Conservation (phyloP, 2,888 invertebrate genomes). For the Callinectes sapidus region DNA sequence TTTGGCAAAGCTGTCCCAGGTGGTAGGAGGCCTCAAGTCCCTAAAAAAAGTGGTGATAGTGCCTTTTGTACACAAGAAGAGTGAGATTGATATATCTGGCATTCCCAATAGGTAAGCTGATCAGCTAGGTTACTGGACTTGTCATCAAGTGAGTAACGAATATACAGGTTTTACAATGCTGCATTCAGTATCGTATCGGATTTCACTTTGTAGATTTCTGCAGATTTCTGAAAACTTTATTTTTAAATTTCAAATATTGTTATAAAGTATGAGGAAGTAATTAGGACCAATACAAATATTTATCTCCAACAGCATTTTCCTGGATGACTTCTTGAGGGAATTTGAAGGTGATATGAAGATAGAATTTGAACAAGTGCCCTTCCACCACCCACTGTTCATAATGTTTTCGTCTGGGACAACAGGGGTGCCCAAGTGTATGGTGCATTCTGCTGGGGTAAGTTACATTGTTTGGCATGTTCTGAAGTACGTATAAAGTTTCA, state of each 20-base stretch:
- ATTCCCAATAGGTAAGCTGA: constrained; percentile 65
- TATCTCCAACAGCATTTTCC: constrained; percentile 71
- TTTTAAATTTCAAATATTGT: neutral
- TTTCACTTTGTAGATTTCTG: too few species aligned
- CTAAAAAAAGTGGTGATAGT: constrained; percentile 73
- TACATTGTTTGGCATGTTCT: neutral
- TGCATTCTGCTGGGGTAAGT: constrained; percentile 79
- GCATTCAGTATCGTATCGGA: too few species aligned
- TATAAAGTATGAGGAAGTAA: neutral
- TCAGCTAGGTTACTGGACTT: neutral
- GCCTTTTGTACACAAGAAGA: constrained; percentile 70
- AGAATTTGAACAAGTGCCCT: constrained; percentile 78
- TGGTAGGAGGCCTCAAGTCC: constrained; percentile 75
- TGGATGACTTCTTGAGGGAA: constrained; percentile 75
- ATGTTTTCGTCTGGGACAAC: constrained; percentile 81
- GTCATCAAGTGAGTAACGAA: neutral
- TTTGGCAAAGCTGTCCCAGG: constrained; percentile 77
- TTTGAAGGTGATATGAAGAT: constrained; percentile 61
- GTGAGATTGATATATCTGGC: constrained; percentile 62
- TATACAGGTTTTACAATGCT: too few species aligned
- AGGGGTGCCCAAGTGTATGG: constrained; percentile 80
- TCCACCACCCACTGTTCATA: constrained; percentile 79
- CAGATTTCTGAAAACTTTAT: neutral
- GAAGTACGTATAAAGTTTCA: too few species aligned
- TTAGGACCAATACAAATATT: neutral